phyloP scores from a whole-genome alignment of 2,888 invertebrate species.

The Choristoneura rosaceana region DNA sequence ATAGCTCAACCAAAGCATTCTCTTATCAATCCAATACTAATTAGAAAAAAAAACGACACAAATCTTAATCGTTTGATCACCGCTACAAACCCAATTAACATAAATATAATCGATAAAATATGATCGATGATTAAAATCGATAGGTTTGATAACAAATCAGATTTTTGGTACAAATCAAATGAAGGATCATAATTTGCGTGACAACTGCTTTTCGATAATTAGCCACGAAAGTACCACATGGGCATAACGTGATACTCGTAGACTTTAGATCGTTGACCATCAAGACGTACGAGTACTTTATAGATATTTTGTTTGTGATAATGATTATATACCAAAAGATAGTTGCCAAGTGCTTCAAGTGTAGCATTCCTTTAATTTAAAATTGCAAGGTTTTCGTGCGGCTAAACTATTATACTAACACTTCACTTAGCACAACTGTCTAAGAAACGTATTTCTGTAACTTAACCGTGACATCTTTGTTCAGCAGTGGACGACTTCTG shows the following conservation, averaged over 20 bases:
- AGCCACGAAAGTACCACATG: neutral
- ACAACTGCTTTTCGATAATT: neutral
- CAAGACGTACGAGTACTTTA: too few species aligned
- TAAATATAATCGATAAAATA: conserved; percentile 6
- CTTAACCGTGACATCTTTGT: too few species aligned
- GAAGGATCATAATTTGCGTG: neutral
- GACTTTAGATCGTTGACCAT: neutral
- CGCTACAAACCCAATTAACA: conserved; percentile 13
- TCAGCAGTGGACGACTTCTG: too few species aligned
- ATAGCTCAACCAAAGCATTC: neutral
- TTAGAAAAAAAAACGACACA: neutral
- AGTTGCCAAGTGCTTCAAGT: too few species aligned
- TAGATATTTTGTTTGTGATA: too few species aligned
- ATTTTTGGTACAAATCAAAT: neutral
- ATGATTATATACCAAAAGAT: too few species aligned
- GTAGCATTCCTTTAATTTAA: too few species aligned
- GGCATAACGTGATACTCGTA: neutral
- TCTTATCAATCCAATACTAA: neutral
- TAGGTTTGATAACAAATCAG: conserved; percentile 1
- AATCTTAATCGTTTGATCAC: conserved; percentile 4
- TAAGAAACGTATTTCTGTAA: too few species aligned
- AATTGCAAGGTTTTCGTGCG: too few species aligned
- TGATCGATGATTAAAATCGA: conserved; percentile 1
- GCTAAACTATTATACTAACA: too few species aligned
- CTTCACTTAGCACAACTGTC: too few species aligned